phyloP scores from a whole-genome alignment of 2,797 vertebrate species.

The Myiotriccus ornatus region DNA sequence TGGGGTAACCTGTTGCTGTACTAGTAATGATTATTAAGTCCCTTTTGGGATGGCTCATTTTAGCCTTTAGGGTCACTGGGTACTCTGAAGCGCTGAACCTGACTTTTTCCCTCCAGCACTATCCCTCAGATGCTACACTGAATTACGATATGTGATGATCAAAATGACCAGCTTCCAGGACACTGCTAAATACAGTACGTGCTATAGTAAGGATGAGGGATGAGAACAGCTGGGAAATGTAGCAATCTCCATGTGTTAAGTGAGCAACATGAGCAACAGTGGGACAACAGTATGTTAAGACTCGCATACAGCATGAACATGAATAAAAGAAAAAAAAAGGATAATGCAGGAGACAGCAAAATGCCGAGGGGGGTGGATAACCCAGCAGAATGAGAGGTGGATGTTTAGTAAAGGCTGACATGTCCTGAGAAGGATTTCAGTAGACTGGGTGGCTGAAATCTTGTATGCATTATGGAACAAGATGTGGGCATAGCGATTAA shows the following conservation, averaged over 20 bases:
- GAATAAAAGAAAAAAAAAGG: neutral
- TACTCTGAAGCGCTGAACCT: neutral
- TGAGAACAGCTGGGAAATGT: neutral
- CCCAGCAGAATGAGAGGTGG: neutral
- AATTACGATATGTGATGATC: neutral
- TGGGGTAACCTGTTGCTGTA: neutral
- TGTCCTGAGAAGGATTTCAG: constrained; percentile 3
- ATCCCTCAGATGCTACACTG: neutral
- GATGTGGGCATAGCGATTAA: constrained; percentile 41
- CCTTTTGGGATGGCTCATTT: neutral
- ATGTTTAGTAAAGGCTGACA: neutral
- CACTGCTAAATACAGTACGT: neutral
- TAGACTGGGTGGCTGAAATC: constrained; percentile 40
- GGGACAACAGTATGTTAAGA: neutral
- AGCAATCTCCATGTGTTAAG: neutral
- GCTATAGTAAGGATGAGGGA: neutral
- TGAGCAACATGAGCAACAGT: neutral
- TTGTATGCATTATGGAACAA: constrained; percentile 53
- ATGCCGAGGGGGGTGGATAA: neutral
- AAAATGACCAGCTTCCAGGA: neutral
- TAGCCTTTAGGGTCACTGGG: neutral
- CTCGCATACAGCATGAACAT: neutral
- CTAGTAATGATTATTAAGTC: neutral
- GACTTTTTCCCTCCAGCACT: neutral
- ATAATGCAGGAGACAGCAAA: neutral